Evolutionary conservation across 2,888 invertebrate genomes (phyloP).

Genomic region (Calliscelio sp.): DNA sequence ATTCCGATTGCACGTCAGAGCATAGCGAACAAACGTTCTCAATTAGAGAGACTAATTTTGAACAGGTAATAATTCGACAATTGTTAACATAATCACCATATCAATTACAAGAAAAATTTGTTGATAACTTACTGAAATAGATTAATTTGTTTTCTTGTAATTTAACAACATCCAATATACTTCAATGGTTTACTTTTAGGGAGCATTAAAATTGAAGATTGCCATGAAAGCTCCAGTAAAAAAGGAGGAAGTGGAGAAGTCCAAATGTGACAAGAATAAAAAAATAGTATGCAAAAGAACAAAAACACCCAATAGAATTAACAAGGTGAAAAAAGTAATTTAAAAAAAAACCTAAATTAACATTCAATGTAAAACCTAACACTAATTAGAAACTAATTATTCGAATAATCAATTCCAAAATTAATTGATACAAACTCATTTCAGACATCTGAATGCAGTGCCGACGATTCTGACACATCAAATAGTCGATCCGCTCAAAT

Average conservation of each 20-base stretch:
- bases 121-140: not conserved
- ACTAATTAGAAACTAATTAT: too few relatives aligned
- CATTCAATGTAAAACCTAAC: not conserved
- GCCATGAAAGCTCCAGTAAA: slow-evolving; percentile 86
- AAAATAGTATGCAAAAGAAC: slow-evolving; percentile 78
- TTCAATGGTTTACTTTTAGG: too few relatives aligned
- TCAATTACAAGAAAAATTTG: too few relatives aligned
- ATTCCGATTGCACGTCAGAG: slow-evolving; percentile 87
- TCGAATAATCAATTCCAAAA: too few relatives aligned
- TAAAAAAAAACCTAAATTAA: not conserved
- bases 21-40: slow-evolving; percentile 86
- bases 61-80: slow-evolving; percentile 81
- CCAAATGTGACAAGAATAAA: slow-evolving; percentile 80
- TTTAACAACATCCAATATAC: too few relatives aligned
- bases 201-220: slow-evolving; percentile 87
- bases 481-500: slow-evolving; percentile 69
- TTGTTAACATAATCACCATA: too few relatives aligned
- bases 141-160: too few relatives aligned
- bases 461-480: slow-evolving; percentile 83
- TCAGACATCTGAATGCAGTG: slow-evolving; percentile 82
- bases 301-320: slow-evolving; percentile 79
- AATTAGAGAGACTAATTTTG: slow-evolving; percentile 86
- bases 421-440: too few relatives aligned
- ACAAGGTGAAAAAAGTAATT: slow-evolving; percentile 78
- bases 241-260: slow-evolving; percentile 83